These are phyloP conservation scores for Helogale parvula DNA, from an alignment of 2,113 vertebrate genomes.

Conservation along the genomic window DNA sequence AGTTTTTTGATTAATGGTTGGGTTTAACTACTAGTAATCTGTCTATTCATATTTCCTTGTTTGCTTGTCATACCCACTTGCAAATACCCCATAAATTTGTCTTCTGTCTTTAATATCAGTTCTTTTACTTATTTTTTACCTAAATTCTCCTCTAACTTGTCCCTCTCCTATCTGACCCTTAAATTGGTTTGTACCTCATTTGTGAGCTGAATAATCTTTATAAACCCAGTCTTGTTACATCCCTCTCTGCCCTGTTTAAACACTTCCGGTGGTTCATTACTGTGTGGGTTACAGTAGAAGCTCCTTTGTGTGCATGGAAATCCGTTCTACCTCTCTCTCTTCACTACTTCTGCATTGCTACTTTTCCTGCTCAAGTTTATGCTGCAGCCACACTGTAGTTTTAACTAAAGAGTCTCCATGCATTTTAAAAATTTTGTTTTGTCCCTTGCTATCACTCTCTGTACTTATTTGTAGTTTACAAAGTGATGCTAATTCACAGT, in stretches of 20 bases:
- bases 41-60: background rate
- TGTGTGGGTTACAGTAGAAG: background rate
- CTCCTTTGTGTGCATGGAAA: background rate
- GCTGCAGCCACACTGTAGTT: background rate
- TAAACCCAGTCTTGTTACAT: background rate
- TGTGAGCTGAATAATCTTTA: background rate
- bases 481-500: background rate
- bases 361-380: background rate
- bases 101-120: background rate
- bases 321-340: background rate
- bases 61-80: background rate
- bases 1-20: background rate
- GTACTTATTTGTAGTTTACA: background rate
- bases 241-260: background rate
- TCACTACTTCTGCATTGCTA: background rate
- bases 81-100: background rate
- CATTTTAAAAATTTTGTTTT: background rate
- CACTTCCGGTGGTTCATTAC: background rate
- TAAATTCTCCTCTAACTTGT: background rate
- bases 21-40: background rate
- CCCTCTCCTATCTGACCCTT: background rate
- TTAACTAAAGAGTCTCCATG: background rate
- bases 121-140: background rate
- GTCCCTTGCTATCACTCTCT: background rate
- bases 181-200: background rate